phyloP scores from a whole-genome alignment of 2,888 invertebrate species.

The Drosophila birchii region DNA sequence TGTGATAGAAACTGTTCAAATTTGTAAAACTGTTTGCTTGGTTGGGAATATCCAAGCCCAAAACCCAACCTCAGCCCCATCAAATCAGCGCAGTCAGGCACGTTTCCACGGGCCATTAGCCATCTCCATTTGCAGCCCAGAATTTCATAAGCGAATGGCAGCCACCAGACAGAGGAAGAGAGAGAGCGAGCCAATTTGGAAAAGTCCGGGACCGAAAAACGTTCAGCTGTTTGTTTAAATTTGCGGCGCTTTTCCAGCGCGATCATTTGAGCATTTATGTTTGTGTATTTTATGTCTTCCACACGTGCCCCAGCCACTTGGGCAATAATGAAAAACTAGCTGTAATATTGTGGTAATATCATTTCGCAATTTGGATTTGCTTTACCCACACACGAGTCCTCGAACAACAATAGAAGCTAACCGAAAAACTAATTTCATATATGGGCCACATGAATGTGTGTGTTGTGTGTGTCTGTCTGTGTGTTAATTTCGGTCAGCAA shows the following conservation, averaged over 20 bases:
- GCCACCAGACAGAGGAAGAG: not conserved
- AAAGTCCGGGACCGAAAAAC: slow-evolving; percentile 10
- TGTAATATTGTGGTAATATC: slow-evolving; percentile 63
- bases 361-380: slow-evolving; percentile 61
- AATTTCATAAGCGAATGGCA: slow-evolving; percentile 6
- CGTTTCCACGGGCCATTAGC: slow-evolving; percentile 52
- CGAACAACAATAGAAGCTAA: slow-evolving; percentile 36
- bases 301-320: slow-evolving; percentile 37
- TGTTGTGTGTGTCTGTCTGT: slow-evolving; percentile 1
- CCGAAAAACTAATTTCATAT: slow-evolving; percentile 57
- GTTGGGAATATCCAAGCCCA: slow-evolving; percentile 2
- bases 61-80: slow-evolving; percentile 1
- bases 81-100: slow-evolving; percentile 46
- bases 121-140: slow-evolving; percentile 20
- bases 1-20: not conserved
- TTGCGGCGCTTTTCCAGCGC: slow-evolving; percentile 17
- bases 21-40: slow-evolving; percentile 34
- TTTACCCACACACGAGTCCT: slow-evolving; percentile 15
- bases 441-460: slow-evolving; percentile 3
- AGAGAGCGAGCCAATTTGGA: slow-evolving; percentile 19
- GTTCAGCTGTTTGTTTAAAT: slow-evolving; percentile 51
- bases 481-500: slow-evolving; percentile 38
- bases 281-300: slow-evolving; percentile 50
- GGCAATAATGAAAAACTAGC: slow-evolving; percentile 52
- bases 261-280: slow-evolving; percentile 55